Base-by-base conservation (phyloP, 2,797 vertebrate species). In the Leuciscus waleckii region DNA sequence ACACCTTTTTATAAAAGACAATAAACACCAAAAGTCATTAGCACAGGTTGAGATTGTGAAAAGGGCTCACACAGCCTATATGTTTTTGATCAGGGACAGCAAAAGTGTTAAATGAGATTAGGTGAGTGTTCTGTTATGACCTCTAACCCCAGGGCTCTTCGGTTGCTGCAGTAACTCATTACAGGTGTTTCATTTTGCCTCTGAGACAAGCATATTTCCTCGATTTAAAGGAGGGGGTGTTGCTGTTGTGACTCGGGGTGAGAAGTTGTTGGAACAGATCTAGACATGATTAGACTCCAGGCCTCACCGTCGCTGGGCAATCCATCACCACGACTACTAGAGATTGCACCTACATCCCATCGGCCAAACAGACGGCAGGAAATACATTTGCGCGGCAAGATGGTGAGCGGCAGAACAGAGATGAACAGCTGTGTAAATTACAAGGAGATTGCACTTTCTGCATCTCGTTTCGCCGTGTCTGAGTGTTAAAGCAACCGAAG, bases 301-400 rank as follows among this genome's bases (percentile, higher is more conserved):
- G 75, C 86, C 23, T 46, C 73, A 67, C 16, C 2, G 41, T 32
- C 10, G 49, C 67, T 54, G 82, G 19, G 82, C 84, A 88, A 90
- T 90, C 87, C 82, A 91, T 91, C 89, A 88, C 61, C 51, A 68
- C 17, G 32, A 81, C 67, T n/a, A 82, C 84, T 61, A 65, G 46
- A 78, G 46, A 81, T 49, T 79, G 61, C 63, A 78, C 84, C 61
- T 17, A 65, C 26, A 11, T 39, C 54, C 82, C 63, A 11, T 23
- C 41, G 61, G 75, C 84, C 85, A 78, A 83, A 83, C 79, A 63
- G 67, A 63, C 3, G 37, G 49, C 79, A 41, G 75, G 56, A 74
- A 86, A 88, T 83, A 35, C 82, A 89, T 87, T 88, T 2, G 29
- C 83, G 49, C 2, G n/a, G 75, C 14, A 61, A 86, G 65, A 68